Conservation (phyloP, 1,140 invertebrate species). For the Procambarus virginalis region DNA sequence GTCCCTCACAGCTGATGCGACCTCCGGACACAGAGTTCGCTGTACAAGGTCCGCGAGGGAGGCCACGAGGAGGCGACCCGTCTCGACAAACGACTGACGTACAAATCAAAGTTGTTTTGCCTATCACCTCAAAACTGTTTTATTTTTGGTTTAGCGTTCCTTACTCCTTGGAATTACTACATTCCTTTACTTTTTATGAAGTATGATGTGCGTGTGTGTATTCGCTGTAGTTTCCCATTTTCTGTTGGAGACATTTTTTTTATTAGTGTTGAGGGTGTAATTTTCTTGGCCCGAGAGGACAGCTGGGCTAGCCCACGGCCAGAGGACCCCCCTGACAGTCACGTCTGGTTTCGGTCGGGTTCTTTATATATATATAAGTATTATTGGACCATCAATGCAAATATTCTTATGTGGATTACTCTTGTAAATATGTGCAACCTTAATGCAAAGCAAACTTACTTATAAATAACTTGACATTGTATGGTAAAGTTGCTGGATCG, state of each 20-base stretch:
- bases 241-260: constrained; percentile 1
- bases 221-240: constrained; percentile 1
- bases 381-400: background rate
- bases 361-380: background rate
- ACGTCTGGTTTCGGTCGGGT: background rate
- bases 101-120: background rate
- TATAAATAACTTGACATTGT: background rate
- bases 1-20: constrained; percentile 45
- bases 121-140: background rate
- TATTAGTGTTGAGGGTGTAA: background rate
- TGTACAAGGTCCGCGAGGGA: constrained; percentile 6
- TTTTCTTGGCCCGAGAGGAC: constrained; percentile 20
- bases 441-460: background rate
- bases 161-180: background rate
- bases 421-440: background rate
- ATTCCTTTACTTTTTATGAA: background rate
- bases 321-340: background rate
- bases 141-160: background rate
- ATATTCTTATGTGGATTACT: background rate
- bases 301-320: background rate
- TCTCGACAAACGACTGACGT: background rate
- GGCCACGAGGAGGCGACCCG: background rate
- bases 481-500: background rate
- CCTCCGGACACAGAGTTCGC: constrained; percentile 5
- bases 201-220: constrained; percentile 2